Evolutionary conservation across 2,888 invertebrate species (phyloP).

Genomic region (Hypsopygia costalis): DNA sequence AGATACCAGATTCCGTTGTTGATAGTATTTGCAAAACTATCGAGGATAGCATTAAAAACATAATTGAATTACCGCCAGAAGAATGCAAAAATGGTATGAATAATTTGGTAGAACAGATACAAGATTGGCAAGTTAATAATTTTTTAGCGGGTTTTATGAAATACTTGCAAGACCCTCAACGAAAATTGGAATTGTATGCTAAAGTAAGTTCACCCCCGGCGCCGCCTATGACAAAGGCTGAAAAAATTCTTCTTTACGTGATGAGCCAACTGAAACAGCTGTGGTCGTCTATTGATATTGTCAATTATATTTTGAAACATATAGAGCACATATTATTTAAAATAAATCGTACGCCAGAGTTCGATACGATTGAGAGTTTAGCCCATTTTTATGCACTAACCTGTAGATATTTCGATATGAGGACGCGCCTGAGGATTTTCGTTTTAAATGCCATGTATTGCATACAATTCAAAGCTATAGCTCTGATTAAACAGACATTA

Average conservation of each 20-base stretch:
- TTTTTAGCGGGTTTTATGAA: constrained; percentile 48
- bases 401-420: constrained; percentile 52
- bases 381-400: constrained; percentile 65
- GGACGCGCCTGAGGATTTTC: constrained; percentile 53
- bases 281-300: constrained; percentile 31
- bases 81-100: constrained; percentile 38
- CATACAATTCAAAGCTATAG: constrained; percentile 56
- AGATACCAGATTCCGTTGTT: constrained; percentile 36
- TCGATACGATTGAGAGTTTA: constrained; percentile 54
- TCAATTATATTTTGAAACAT: constrained; percentile 39
- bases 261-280: constrained; percentile 35
- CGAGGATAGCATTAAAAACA: constrained; percentile 35
- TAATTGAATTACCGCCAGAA: constrained; percentile 31
- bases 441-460: constrained; percentile 73
- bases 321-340: constrained; percentile 61
- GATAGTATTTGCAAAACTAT: constrained; percentile 36
- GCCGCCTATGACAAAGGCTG: constrained; percentile 60
- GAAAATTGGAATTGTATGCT: constrained; percentile 50
- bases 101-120: constrained; percentile 43
- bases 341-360: constrained; percentile 53
- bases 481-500: constrained; percentile 50
- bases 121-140: constrained; percentile 32
- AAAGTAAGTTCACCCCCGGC: constrained; percentile 39
- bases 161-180: constrained; percentile 45
- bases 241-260: constrained; percentile 56